Base-by-base conservation (phyloP, 2,797 vertebrate genomes). In the Cynopterus sphinx region DNA sequence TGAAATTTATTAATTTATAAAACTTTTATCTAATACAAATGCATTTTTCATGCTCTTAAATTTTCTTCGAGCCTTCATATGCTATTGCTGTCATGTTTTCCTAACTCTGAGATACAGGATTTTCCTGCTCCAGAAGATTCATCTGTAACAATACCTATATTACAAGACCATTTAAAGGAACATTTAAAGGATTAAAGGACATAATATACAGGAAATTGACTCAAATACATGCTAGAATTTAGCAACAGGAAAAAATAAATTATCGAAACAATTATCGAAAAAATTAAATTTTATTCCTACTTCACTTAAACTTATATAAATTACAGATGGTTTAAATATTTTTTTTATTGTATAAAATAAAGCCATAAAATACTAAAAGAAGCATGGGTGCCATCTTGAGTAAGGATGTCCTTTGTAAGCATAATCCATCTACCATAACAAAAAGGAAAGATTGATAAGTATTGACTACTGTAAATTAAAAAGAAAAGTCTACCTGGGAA, bases 1-100 rank as follows among this genome's bases (percentile, higher is more conserved):
- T 74, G 91, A 97, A 98, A 97, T 98, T 94, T 68, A 98, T 97
- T 95, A 98, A 98, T 98, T 98, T 98, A 98, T 98, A 78, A 96
- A 97, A 96, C 74, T 97, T 98, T 94, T 97, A 98, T 85, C 70
- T 77, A 94, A 92, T 94, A 97, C 97, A 97, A 98, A 97, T 97
- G 84, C 96, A 97, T 98, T 98, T 98, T 96, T 96, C 95, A 87
- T 63, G 22, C 91, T 77, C 73, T 94, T 98, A 98, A 98, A 98
- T 98, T 98, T 98, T 98, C 74, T 97, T 97, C 91, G 97, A 49
- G 75, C 75, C 88, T 93, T 97, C 70, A 87, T 82, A 21, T 88
- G 91, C 96, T 67, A 9, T n/a, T 41, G 73, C 57, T 87, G 9
- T 78, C 31, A 6, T 93, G 63, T 90, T 94, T 97, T 91, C 24